Evolutionary conservation across 2,888 invertebrate genomes (phyloP), one percentile per base, ranked within the genome.

Genomic region (Unio pictorum): DNA sequence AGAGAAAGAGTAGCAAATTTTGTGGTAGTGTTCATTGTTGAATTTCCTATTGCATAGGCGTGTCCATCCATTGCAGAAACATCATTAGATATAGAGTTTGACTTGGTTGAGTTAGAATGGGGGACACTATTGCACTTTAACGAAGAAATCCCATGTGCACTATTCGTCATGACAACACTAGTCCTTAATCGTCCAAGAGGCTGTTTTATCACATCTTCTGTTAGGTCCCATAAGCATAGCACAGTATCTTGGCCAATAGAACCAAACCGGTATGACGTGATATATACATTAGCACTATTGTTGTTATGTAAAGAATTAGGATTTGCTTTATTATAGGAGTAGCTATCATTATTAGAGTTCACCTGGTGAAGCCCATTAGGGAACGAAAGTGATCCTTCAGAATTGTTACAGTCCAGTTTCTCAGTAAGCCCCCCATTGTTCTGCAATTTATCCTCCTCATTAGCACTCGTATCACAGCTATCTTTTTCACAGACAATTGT

Each of bases 211-310:
- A 97, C 94, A 88, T 99, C 99, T 89, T 98, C 97, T 20, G 98
- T 98, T 73, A 99, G 93, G 90, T 99, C 99, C 99, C 99, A 99
- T 78, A 99, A 92, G 91, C 99, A 99, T 79, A 99, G 91, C 90
- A 97, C 96, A 61, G 99, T 99, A 91, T 99, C 99, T 90, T 99
- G 98, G 55, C 98, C 97, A 1, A 98, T 97, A 76, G 97, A 97
- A 55, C 97, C 98, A 76, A 98, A 92, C 78, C 96, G 92, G 89
- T 96, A 96, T 86, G 95, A 94, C 45, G 94, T 85, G 34, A 84
- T 76, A 74, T 73, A 69, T 61, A 75, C 69, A 64, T 71, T 72
- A 67, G 75, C 71, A 72, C 74, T 75, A 26, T 66, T 68, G 64
- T 72, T 68, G 61, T 72, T 74, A 45, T 70, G 69, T 66, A 71